Conservation (phyloP, 2,888 invertebrate genomes). For the Synanthedon vespiformis region DNA sequence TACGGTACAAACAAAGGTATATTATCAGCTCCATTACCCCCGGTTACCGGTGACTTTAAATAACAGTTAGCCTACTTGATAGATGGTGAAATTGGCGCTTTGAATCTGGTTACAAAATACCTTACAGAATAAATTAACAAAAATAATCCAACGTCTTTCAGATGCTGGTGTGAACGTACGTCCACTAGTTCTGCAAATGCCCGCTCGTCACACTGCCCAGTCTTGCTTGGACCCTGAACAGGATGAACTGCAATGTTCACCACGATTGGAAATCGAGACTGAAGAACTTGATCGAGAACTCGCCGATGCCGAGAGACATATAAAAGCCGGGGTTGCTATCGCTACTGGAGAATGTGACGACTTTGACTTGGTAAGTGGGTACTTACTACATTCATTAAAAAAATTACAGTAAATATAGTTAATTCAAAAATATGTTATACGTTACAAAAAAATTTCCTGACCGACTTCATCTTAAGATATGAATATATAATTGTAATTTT, state of each 20-base stretch:
- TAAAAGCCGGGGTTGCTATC: conserved; percentile 44
- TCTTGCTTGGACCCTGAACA: conserved; percentile 24
- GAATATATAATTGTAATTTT: too few species aligned
- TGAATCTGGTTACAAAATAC: too few species aligned
- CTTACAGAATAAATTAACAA: too few species aligned
- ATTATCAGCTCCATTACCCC: too few species aligned
- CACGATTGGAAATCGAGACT: conserved; percentile 42
- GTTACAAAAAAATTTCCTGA: too few species aligned
- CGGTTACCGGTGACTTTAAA: too few species aligned
- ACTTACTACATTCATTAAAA: neutral
- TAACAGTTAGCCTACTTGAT: too few species aligned
- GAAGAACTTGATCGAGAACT: conserved; percentile 43
- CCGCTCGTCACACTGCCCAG: conserved; percentile 28
- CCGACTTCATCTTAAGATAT: too few species aligned
- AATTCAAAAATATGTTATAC: too few species aligned
- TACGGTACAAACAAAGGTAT: too few species aligned
- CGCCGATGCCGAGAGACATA: conserved; percentile 41
- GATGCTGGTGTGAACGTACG: conserved; percentile 29
- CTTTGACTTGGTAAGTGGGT: conserved; percentile 46
- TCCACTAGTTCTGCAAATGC: conserved; percentile 46
- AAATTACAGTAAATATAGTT: too few species aligned
- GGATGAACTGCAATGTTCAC: conserved; percentile 49
- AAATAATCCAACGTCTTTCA: neutral
- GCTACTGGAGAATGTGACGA: conserved; percentile 60
- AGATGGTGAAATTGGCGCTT: too few species aligned